Percentiles rank a stretch among this genome's conserved stretches.
Evolutionary conservation across 2,888 invertebrate genomes (phyloP).

Genomic region (Neuroscelio doddi): DNA sequence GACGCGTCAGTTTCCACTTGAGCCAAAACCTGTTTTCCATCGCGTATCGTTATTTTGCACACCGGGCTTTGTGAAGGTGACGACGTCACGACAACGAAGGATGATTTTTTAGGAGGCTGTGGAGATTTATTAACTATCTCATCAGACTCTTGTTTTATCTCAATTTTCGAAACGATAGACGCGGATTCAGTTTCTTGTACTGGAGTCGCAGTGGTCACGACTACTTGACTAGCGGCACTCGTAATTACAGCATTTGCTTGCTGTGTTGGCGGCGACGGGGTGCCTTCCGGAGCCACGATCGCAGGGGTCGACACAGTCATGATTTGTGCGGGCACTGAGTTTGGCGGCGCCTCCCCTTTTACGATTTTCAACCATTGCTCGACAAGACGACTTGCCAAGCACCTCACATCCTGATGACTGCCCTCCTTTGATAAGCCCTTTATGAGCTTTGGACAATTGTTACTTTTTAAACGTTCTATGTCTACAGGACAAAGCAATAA

Average conservation of each 20-base stretch:
- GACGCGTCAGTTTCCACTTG: conserved; percentile 73
- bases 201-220: conserved; percentile 32
- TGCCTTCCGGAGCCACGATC: not conserved
- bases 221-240: conserved; percentile 23
- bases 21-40: conserved; percentile 81
- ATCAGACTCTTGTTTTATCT: conserved; percentile 39
- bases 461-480: conserved; percentile 90
- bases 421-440: conserved; percentile 89
- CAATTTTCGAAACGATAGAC: not conserved
- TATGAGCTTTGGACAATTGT: conserved; percentile 92
- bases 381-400: conserved; percentile 85
- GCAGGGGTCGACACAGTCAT: conserved; percentile 67
- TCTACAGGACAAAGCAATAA: conserved; percentile 91
- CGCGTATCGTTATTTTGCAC: conserved; percentile 81
- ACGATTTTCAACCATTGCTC: conserved; percentile 93
- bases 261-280: conserved; percentile 11
- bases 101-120: conserved; percentile 53
- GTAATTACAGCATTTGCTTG: not conserved
- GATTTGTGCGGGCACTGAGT: conserved; percentile 67
- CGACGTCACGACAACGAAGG: conserved; percentile 59
- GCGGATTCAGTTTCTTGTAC: not conserved
- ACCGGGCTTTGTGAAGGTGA: conserved; percentile 59
- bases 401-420: conserved; percentile 84
- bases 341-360: conserved; percentile 80
- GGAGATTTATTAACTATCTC: not conserved